These are phyloP conservation scores for Gerris lacustris DNA, from an alignment of 2,888 invertebrate genomes.

Conservation along the genomic window DNA sequence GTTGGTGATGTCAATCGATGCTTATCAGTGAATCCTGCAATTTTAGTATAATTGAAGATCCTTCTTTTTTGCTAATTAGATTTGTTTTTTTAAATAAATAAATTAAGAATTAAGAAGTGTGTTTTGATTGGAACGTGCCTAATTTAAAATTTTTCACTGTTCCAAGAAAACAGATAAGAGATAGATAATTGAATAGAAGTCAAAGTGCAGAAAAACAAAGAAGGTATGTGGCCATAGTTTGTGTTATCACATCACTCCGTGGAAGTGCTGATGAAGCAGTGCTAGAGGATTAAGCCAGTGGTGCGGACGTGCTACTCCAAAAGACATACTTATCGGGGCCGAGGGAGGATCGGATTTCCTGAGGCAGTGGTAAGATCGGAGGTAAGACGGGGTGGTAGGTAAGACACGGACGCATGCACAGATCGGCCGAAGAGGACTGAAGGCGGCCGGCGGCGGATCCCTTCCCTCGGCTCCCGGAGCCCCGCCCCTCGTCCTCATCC, in stretches of 20 bases:
- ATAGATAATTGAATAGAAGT: not conserved
- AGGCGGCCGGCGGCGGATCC: not conserved
- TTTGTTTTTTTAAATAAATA: too few species aligned
- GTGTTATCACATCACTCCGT: not conserved
- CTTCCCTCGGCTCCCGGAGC: not conserved
- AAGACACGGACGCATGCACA: too few species aligned
- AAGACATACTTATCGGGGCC: not conserved
- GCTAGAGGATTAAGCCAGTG: not conserved
- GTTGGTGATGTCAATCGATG: too few species aligned
- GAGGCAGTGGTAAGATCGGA: too few species aligned
- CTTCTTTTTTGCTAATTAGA: too few species aligned
- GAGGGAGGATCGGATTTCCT: too few species aligned
- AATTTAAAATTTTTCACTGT: not conserved
- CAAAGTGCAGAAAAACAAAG: not conserved
- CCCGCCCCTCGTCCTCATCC: not conserved
- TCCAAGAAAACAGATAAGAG: not conserved
- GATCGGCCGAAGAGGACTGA: too few species aligned
- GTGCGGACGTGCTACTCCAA: not conserved
- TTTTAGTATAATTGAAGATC: too few species aligned
- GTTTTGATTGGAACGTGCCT: not conserved
- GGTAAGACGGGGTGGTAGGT: too few species aligned
- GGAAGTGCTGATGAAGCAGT: not conserved
- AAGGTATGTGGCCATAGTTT: not conserved
- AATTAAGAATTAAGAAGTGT: too few species aligned
- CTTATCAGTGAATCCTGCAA: too few species aligned